Conservation (phyloP, 2,888 invertebrate genomes). For the Diarsia rubi region DNA sequence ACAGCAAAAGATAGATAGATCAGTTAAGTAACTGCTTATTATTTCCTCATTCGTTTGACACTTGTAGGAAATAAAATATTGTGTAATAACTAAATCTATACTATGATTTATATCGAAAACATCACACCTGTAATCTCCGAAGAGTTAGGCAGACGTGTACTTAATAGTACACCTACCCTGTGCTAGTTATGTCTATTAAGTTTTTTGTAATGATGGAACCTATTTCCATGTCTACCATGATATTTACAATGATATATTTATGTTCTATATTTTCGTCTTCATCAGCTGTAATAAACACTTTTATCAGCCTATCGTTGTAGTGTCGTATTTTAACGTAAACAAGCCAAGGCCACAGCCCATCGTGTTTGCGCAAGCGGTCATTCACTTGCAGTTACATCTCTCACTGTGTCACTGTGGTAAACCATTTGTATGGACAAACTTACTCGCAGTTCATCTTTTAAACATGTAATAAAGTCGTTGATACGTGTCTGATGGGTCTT, state of each 20-base stretch:
- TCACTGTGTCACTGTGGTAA: slow-evolving; percentile 57
- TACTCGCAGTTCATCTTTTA: slow-evolving; percentile 49
- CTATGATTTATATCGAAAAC: no score
- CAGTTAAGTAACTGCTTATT: slow-evolving; percentile 11
- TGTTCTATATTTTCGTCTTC: background rate
- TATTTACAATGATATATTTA: no score
- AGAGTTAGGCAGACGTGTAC: no score
- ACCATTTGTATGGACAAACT: slow-evolving; percentile 57
- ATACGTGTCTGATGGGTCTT: slow-evolving; percentile 1
- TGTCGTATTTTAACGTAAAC: slow-evolving; percentile 52
- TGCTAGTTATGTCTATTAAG: no score
- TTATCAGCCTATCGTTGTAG: slow-evolving; percentile 32
- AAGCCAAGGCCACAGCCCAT: slow-evolving; percentile 66
- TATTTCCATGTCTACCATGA: no score
- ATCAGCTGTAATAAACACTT: slow-evolving; percentile 18
- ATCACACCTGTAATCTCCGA: no score
- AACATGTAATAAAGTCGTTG: slow-evolving; percentile 49
- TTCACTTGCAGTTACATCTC: slow-evolving; percentile 59
- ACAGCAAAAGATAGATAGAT: slow-evolving; percentile 15
- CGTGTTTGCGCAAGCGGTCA: slow-evolving; percentile 68
- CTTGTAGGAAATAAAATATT: slow-evolving; percentile 5
- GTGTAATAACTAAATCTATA: background rate
- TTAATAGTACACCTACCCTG: no score
- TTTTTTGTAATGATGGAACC: no score
- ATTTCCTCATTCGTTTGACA: slow-evolving; percentile 15